A percentile compares a stretch with the other conserved stretches of the same genome.
Evolutionary conservation across 1,140 invertebrate genomes (phyloP).

Genomic region (Habropoda laboriosa): DNA sequence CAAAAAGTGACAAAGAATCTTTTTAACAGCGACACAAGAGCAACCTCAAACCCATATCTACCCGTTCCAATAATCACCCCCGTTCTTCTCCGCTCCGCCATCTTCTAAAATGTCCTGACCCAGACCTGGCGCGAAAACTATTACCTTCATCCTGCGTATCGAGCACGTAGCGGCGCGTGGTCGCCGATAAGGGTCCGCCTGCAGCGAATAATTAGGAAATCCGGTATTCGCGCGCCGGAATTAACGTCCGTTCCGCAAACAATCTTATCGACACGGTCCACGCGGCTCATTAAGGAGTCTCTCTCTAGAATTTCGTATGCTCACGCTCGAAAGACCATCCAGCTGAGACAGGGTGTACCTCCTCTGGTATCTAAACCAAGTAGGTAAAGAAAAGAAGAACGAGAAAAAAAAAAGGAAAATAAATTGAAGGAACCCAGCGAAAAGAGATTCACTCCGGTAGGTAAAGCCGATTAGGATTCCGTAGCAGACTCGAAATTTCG

Average conservation of each 20-base stretch:
- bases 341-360: constrained; percentile 18
- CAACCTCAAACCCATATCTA: neutral
- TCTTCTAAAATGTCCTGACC: neutral
- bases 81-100: too few species aligned
- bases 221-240: constrained; percentile 26
- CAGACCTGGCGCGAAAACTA: constrained; percentile 8
- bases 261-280: constrained; percentile 65
- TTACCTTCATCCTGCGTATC: constrained; percentile 24
- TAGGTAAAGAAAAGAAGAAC: neutral
- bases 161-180: constrained; percentile 34
- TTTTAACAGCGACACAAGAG: neutral
- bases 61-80: too few species aligned
- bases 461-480: constrained; percentile 65
- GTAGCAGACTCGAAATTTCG: constrained; percentile 57
- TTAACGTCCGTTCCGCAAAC: constrained; percentile 44
- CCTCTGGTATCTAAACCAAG: too few species aligned
- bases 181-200: constrained; percentile 21
- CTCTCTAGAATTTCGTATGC: constrained; percentile 62
- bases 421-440: neutral
- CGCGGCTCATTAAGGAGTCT: constrained; percentile 63
- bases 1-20: too few species aligned
- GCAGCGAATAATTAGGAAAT: constrained; percentile 42
- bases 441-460: constrained; percentile 33
- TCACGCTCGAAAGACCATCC: constrained; percentile 47
- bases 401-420: neutral